Evolutionary conservation across 35 echinoderm and acorn worm species (phyloP), one percentile per base, ranked within the genome.

Genomic region (Acanthaster planci): DNA sequence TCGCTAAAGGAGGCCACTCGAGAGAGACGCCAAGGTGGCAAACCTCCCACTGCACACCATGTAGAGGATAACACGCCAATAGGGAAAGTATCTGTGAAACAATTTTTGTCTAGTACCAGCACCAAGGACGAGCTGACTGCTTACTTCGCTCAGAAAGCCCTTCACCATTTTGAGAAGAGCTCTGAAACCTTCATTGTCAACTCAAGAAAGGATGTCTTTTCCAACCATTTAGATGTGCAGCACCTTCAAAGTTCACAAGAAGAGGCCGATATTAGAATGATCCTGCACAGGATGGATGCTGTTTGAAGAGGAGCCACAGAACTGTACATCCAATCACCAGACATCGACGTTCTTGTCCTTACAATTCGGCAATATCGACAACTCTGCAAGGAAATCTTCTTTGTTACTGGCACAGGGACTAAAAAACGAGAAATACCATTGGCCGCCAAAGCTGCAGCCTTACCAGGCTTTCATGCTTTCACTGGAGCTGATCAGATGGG

Each of bases 121-220:
- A 88, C 77, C 47, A 88, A 88, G 56, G 52, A 80, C 42, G 50
- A 60, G 39, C 29, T 88, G 10, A 88, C 86, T 16, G 44, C 30
- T 9, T 88, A 81, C 38, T 38, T 88, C 15, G 77, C 86, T 21
- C 35, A 88, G 21, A 86, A 40, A 51, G 39, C 67, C 8, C 29
- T 47, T 47, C 42, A 47, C 42, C 4, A 12, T 12, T 47, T 47
- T 12, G 4, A 47, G 42, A 12, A 12, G 12, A 47, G 12, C 4
- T 12, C 12, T 12, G 12, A 47, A 47, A 12, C 42, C 4, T 6
- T 47, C 42, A 12, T 47, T 47, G 42, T 47, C 42, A 47, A 4
- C 12, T 47, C 42, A 47, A 47, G 42, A 47, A 4, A 47, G 12
- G 42, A 47, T 47, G 42, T 47, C 42, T 12, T 47, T 47, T 47